These are phyloP conservation scores for Netelia fuscicornis DNA, from an alignment of 2,888 invertebrate species.

Conservation along the genomic window DNA sequence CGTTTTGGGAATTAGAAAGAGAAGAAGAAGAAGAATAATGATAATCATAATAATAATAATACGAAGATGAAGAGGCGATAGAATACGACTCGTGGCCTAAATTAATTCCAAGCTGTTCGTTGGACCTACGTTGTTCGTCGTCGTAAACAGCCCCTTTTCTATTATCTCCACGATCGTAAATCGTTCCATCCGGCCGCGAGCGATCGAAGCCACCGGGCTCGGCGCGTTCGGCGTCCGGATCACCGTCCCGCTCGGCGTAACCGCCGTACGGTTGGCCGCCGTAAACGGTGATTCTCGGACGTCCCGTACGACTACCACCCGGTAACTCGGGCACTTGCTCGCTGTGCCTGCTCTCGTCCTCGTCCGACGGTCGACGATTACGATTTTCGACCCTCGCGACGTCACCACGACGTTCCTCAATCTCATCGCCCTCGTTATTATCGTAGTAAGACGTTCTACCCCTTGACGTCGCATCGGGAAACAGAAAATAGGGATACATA, in stretches of 20 bases:
- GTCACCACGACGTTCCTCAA: constrained; percentile 71
- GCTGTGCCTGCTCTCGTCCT: constrained; percentile 67
- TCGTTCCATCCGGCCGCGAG: constrained; percentile 68
- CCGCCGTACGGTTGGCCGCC: constrained; percentile 73
- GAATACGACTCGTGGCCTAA: constrained; percentile 65
- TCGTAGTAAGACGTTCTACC: constrained; percentile 81
- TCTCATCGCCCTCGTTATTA: constrained; percentile 73
- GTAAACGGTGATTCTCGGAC: constrained; percentile 75
- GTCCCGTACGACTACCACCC: constrained; percentile 76
- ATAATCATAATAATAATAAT: constrained; percentile 67
- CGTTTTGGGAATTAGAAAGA: constrained; percentile 69
- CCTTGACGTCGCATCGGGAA: constrained; percentile 86
- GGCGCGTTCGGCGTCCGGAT: constrained; percentile 66
- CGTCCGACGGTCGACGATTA: constrained; percentile 70
- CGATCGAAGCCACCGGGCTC: constrained; percentile 70
- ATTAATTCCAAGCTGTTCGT: constrained; percentile 65
- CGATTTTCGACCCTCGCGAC: constrained; percentile 33
- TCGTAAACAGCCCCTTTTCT: constrained; percentile 58
- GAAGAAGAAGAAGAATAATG: constrained; percentile 77
- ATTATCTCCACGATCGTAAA: constrained; percentile 63
- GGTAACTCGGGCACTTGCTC: constrained; percentile 76
- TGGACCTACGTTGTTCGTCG: constrained; percentile 66
- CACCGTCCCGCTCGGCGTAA: constrained; percentile 68
- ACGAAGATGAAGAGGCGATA: constrained; percentile 53
- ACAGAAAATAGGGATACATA: constrained; percentile 88